Percentiles rank a stretch among this genome's conserved stretches.
phyloP scores from a whole-genome alignment of 2,888 invertebrate species.

The Calliscelio sp. region DNA sequence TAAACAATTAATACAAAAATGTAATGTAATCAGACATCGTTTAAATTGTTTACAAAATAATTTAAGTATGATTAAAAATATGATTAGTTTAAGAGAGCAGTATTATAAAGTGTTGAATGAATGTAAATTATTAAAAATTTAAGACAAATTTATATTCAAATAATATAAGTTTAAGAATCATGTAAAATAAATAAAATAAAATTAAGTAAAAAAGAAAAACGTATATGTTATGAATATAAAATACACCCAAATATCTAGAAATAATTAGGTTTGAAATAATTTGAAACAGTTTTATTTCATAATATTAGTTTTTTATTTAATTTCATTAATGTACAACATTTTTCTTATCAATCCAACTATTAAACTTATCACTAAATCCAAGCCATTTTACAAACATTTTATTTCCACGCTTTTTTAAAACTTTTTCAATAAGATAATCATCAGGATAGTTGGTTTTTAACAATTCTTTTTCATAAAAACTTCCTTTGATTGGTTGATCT shows the following conservation, averaged over 20 bases:
- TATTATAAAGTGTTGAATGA: not conserved
- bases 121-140: not conserved
- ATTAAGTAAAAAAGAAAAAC: no score
- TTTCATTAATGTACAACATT: not conserved
- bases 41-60: not conserved
- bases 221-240: no score
- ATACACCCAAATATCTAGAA: no score
- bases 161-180: no score
- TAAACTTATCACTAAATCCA: no score
- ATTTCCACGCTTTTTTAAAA: not conserved
- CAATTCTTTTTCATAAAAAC: not conserved
- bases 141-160: not conserved
- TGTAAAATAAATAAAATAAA: no score
- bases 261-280: not conserved
- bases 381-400: not conserved
- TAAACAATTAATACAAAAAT: not conserved
- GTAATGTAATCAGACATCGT: not conserved
- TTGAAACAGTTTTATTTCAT: not conserved
- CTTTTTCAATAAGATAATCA: not conserved
- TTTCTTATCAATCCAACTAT: constrained; percentile 2
- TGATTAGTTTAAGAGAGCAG: not conserved
- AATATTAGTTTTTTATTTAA: not conserved
- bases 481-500: not conserved
- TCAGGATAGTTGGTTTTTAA: not conserved
- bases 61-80: not conserved